These are phyloP conservation scores for Aphaenogaster ashmeadi DNA, from an alignment of 1,140 invertebrate species.

Conservation along the genomic window DNA sequence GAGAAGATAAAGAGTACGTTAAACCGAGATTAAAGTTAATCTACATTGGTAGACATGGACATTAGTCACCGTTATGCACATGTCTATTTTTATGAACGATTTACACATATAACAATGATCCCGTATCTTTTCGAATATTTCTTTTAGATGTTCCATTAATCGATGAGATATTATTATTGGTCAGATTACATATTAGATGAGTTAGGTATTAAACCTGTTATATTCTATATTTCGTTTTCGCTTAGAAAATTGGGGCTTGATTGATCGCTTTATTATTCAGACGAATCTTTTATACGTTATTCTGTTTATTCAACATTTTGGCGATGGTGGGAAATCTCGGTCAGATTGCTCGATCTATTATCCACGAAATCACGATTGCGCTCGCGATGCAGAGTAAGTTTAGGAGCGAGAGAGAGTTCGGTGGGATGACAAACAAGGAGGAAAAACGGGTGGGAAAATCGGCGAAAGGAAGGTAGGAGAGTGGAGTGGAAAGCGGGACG, in stretches of 20 bases:
- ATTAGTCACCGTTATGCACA: not conserved
- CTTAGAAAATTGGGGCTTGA: not conserved
- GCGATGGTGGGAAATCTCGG: not conserved
- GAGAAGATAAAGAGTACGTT: no score
- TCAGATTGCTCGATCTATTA: not conserved
- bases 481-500: constrained; percentile 2
- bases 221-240: not conserved
- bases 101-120: not conserved
- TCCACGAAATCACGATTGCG: constrained; percentile 1
- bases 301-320: not conserved
- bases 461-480: not conserved
- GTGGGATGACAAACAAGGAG: constrained; percentile 38
- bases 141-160: not conserved
- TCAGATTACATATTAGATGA: not conserved
- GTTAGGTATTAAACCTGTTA: not conserved
- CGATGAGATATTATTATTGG: not conserved
- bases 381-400: constrained; percentile 50
- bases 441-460: not conserved
- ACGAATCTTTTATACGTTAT: not conserved
- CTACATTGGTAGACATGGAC: no score
- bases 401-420: constrained; percentile 32
- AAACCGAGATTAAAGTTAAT: no score
- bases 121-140: not conserved
- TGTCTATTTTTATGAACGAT: not conserved
- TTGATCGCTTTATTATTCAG: constrained; percentile 6